phyloP scores from a whole-genome alignment of 2,797 vertebrate genomes.

The Chanos chanos region DNA sequence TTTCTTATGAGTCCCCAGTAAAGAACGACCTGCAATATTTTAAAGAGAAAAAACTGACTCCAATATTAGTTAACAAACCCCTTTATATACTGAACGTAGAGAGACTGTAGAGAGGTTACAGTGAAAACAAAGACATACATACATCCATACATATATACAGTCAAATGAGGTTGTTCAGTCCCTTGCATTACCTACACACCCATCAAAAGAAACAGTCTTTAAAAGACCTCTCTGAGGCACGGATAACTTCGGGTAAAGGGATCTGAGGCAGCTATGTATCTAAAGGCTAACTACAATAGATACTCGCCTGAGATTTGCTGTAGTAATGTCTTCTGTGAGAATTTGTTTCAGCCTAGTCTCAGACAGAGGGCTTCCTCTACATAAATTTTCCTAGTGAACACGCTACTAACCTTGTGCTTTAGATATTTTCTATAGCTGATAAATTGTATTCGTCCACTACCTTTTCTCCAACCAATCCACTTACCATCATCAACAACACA shows the following conservation, averaged over 20 bases:
- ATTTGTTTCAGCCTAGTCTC: too few species aligned
- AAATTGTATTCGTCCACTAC: too few species aligned
- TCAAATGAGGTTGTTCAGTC: slow-evolving; percentile 69
- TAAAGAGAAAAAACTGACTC: slow-evolving; percentile 19
- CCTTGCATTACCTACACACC: slow-evolving; percentile 63
- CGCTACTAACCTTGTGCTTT: too few species aligned
- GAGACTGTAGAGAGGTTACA: slow-evolving; percentile 79
- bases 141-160: slow-evolving; percentile 77
- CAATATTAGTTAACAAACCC: slow-evolving; percentile 73
- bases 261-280: slow-evolving; percentile 6
- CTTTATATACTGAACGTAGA: slow-evolving; percentile 78
- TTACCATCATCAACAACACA: too few species aligned
- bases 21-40: background rate
- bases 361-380: too few species aligned
- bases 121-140: slow-evolving; percentile 77
- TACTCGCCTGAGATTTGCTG: slow-evolving; percentile 20
- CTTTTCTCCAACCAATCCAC: too few species aligned
- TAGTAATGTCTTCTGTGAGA: too few species aligned
- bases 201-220: slow-evolving; percentile 32
- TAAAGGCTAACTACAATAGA: slow-evolving; percentile 4
- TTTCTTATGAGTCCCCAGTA: background rate
- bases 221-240: slow-evolving; percentile 24
- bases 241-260: slow-evolving; percentile 14
- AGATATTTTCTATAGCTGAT: too few species aligned
- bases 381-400: too few species aligned